phyloP scores from a whole-genome alignment of 64 coral and sea anemone genomes.

The Dendrophyllia cribrosa region DNA sequence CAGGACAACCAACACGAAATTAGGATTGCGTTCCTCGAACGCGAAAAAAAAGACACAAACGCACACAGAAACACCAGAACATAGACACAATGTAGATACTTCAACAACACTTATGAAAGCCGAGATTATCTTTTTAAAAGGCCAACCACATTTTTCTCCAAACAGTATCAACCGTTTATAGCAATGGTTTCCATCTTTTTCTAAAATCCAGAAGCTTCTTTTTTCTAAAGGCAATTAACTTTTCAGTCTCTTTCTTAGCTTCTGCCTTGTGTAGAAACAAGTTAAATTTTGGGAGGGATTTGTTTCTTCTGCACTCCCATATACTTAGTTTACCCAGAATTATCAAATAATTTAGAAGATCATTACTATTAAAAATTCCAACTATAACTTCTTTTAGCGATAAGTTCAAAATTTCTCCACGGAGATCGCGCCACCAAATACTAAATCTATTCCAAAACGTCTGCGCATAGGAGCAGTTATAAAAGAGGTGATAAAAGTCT shows the following conservation, averaged over 20 bases:
- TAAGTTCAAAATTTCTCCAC: no score
- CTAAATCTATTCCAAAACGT: no score
- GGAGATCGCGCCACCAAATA: no score
- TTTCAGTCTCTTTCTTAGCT: slow-evolving; percentile 8
- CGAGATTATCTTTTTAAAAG: not conserved
- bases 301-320: slow-evolving; percentile 15
- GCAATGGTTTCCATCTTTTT: slow-evolving; percentile 5
- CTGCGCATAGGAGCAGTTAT: no score
- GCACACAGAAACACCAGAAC: not conserved
- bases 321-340: slow-evolving; percentile 9
- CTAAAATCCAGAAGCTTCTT: slow-evolving; percentile 20
- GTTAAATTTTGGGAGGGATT: not conserved
- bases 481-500: no score
- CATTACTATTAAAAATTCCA: no score
- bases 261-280: not conserved
- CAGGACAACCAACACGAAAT: no score
- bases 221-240: not conserved
- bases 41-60: no score
- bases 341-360: slow-evolving; percentile 1
- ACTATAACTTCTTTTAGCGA: no score
- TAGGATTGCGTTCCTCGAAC: no score
- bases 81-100: not conserved
- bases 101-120: not conserved
- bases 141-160: not conserved
- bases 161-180: not conserved